Evolutionary conservation across 2,797 vertebrate species (phyloP), one percentile per base, ranked within the genome.

Genomic region (Mus caroli): DNA sequence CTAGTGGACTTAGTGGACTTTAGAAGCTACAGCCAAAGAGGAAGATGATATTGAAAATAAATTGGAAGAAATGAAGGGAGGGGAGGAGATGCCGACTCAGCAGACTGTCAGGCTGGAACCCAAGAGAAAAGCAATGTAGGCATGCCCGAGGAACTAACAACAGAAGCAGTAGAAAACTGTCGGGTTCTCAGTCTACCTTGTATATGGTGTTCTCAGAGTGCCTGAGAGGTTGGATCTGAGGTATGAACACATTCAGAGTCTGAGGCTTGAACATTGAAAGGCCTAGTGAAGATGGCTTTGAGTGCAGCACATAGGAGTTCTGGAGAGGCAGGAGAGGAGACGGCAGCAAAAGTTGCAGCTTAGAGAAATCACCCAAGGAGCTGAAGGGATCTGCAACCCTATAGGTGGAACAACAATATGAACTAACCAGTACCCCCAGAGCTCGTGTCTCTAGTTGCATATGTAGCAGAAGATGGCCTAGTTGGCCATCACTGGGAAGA

Each of bases 21-120:
- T 43, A 77, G 58, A 54, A 90, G 64, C 26, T 64, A 95, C 8
- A 40, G 6, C 20, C 60, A 43, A 67, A 84, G 58, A 52, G 24
- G 34, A 95, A 95, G n/a, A 78, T 28, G 82, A 0, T 78, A 13
- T 46, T 86, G 43, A 88, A 50, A 94, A 76, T 90, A 89, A 90
- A 88, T 11, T n/a, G 20, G 34, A 73, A 67, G 83, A 26, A 67
- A 9, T 6, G 34, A 82, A 77, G 37, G 24, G n/a, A n/a, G 52
- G 11, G 20, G 43, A 13, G 5, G 17, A 46, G n/a, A 28, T 4
- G 14, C 1, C 73, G 50, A 69, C 56, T 34, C 40, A 60, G 10
- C 64, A 93, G 40, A 77, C 9, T 84, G 58, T 2, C 8, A 64
- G 40, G 58, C 46, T 84, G 19, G 60, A 40, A 9, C 78, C 71